Evolutionary conservation across 2,113 vertebrate species (phyloP).

Genomic region (Chionodraco myersi): DNA sequence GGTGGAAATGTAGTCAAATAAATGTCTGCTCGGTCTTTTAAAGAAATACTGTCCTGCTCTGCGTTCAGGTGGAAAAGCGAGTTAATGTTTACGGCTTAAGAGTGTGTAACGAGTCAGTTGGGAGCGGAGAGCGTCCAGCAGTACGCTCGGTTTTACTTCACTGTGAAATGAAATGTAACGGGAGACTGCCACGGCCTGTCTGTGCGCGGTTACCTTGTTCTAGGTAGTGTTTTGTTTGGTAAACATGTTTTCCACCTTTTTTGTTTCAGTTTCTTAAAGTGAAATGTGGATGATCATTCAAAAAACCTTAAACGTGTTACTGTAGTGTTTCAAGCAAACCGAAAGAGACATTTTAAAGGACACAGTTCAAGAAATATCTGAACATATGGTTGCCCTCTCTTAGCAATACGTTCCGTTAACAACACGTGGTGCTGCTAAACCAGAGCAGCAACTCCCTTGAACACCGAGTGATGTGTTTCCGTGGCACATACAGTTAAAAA

Average conservation of each 20-base stretch:
- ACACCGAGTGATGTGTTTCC: slow-evolving; percentile 6
- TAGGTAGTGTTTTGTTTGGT: neutral
- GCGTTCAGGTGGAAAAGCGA: neutral
- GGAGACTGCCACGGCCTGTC: slow-evolving; percentile 8
- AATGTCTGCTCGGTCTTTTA: slow-evolving; percentile 6
- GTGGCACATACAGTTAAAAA: neutral
- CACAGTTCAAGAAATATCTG: neutral
- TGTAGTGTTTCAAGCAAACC: slow-evolving; percentile 10
- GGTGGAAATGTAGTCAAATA: slow-evolving; percentile 25
- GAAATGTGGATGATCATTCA: neutral
- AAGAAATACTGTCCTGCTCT: slow-evolving; percentile 5
- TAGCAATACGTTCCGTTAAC: neutral
- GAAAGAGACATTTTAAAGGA: neutral
- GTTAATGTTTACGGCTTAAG: neutral
- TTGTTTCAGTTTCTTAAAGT: neutral
- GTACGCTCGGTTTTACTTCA: slow-evolving; percentile 22
- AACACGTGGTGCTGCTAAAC: neutral
- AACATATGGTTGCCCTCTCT: neutral
- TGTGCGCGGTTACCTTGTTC: slow-evolving; percentile 1
- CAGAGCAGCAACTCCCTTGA: neutral
- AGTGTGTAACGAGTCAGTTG: slow-evolving; percentile 38
- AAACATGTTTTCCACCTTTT: neutral
- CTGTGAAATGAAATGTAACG: slow-evolving; percentile 49
- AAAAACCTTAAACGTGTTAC: neutral
- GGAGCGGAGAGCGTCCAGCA: slow-evolving; percentile 18